Percentiles rank a stretch among this genome's conserved stretches.
phyloP scores from a whole-genome alignment of 2,797 vertebrate species.

The Malacoraja senta region DNA sequence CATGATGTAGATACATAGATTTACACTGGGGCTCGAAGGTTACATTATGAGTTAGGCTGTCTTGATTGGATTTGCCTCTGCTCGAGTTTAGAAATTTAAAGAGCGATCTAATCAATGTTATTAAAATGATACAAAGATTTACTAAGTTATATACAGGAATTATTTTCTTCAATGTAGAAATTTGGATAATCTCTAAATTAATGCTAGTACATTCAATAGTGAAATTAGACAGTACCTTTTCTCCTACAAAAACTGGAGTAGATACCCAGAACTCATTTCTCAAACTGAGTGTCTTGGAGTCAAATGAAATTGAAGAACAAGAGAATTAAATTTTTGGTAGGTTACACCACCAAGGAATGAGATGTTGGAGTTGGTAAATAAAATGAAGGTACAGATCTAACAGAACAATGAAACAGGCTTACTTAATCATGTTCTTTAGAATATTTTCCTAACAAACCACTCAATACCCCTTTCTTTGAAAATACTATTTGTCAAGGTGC shows the following conservation, averaged over 20 bases:
- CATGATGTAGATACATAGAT: background rate
- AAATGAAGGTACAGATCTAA: background rate
- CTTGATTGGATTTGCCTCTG: background rate
- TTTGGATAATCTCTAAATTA: background rate
- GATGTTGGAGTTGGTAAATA: background rate
- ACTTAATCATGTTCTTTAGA: background rate
- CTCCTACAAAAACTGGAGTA: background rate
- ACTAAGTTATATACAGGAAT: background rate
- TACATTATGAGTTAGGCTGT: background rate
- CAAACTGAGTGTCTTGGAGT: background rate
- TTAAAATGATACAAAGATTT: background rate
- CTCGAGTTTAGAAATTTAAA: background rate
- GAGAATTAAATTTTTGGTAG: background rate
- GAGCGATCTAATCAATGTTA: background rate
- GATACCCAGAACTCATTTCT: background rate
- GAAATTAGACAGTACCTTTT: background rate
- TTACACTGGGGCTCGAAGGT: background rate
- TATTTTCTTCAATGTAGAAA: background rate
- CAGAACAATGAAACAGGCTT: background rate
- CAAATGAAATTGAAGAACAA: background rate
- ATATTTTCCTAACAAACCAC: background rate
- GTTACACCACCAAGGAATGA: background rate
- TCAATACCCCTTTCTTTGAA: background rate
- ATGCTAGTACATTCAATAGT: background rate
- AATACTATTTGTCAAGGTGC: background rate